These are phyloP conservation scores for Schlechtendalia chinensis DNA, from an alignment of 1,140 invertebrate genomes.

Conservation along the genomic window DNA sequence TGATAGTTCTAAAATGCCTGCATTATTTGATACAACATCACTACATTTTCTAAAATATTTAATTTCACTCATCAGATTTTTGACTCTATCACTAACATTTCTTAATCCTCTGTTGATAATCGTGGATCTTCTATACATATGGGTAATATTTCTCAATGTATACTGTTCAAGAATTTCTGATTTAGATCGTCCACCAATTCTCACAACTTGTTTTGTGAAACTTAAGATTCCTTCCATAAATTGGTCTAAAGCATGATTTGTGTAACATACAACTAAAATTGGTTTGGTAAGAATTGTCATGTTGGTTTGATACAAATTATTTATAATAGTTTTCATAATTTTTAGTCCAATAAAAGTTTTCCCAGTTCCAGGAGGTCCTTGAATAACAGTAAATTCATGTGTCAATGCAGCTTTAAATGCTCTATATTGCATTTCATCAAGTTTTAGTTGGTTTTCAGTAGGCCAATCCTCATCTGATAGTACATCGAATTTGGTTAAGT, in stretches of 20 bases:
- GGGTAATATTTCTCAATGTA: constrained; percentile 52
- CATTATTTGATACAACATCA: constrained; percentile 14
- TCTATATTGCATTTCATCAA: constrained; percentile 63
- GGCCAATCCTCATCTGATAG: constrained; percentile 57
- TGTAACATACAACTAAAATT: constrained; percentile 78
- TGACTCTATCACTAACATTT: background rate
- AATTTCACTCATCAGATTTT: background rate
- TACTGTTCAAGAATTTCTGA: constrained; percentile 60
- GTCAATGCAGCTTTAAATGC: constrained; percentile 64
- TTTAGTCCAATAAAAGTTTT: constrained; percentile 76
- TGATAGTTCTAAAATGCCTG: constrained; percentile 20
- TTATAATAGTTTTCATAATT: constrained; percentile 63
- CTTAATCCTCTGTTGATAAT: constrained; percentile 16
- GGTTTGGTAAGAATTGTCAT: constrained; percentile 56
- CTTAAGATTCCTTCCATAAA: constrained; percentile 73
- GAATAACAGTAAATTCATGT: constrained; percentile 71
- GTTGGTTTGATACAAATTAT: constrained; percentile 56
- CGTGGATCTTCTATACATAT: background rate
- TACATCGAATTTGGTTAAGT: constrained; percentile 48
- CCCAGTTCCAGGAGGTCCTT: constrained; percentile 77
- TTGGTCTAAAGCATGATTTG: constrained; percentile 86
- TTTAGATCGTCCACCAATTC: constrained; percentile 72
- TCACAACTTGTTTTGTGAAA: constrained; percentile 63
- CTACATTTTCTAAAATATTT: constrained; percentile 25
- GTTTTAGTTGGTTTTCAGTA: constrained; percentile 55